Base-by-base conservation (phyloP, 2,113 vertebrate species). In the Phylloscopus trochiloides region DNA sequence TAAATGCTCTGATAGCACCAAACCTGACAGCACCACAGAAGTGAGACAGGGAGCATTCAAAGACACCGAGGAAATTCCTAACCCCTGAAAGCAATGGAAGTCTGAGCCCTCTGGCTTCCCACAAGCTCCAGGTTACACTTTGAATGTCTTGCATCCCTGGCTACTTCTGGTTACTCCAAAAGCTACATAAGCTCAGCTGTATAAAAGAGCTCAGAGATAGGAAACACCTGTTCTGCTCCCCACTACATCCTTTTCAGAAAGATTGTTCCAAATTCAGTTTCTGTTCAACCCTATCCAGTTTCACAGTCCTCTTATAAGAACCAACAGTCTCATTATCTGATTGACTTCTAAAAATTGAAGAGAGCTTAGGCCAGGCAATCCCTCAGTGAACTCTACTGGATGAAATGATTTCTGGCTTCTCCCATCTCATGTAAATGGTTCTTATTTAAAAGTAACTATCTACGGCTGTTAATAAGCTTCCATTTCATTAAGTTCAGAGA, bases 371-470 rank as follows among this genome's bases (percentile, higher is more conserved):
- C 54, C 88, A 85, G 70, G 67, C 45, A 86, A 63, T 65, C 47
- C 40, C 55, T 63, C 90, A 55, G 67, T 47, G 52, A 81, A 40
- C 45, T 77, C 43, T 86, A 55, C 62, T 51, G 63, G 55, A 62
- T 73, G 40, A 92, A 96, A 77, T 57, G 20, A 90, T 84, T 94
- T 74, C 18, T 48, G 86, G 95, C 81, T 61, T 80, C 65, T 95
- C 86, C 66, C 38, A 75, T 62, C 71, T 71, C 54, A 42, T 3
- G 38, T 25, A 78, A 82, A 85, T n/a, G 40, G 40, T 40, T 48
- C 47, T 78, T 77, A 51, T 57, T 58, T 92, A 71, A 94, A 80
- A 71, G 19, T 18, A 22, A n/a, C n/a, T 62, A 88, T 36, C 61
- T 96, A 79, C 2, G 12, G 59, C 62, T 72, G 88, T 94, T 94